Percentiles rank a stretch among this genome's conserved stretches.
Evolutionary conservation across 2,113 vertebrate genomes (phyloP).

Genomic region (Poeciliopsis prolifica): DNA sequence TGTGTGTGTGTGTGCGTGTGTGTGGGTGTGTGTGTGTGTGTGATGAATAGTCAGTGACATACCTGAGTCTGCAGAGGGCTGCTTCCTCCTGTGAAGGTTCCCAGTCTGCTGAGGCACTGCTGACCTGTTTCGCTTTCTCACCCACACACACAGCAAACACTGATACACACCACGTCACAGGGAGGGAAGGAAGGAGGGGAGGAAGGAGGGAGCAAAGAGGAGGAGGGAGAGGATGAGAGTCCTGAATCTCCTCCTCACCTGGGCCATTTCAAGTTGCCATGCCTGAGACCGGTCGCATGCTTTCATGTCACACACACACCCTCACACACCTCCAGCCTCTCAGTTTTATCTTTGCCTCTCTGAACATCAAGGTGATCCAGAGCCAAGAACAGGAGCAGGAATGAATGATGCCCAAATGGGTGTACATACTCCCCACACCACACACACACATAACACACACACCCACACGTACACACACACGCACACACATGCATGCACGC

Average conservation of each 20-base stretch:
- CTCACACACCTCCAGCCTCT: conserved; percentile 20
- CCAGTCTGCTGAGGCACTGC: conserved; percentile 58
- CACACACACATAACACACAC: conserved; percentile 31
- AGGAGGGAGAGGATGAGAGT: conserved; percentile 37
- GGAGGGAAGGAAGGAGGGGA: conserved; percentile 29
- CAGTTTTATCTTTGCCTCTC: conserved; percentile 41
- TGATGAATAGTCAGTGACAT: conserved; percentile 56
- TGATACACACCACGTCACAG: conserved; percentile 54
- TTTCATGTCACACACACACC: conserved; percentile 40
- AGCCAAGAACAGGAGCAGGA: conserved; percentile 20
- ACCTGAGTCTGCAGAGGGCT: conserved; percentile 68
- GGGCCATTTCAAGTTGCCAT: conserved; percentile 76
- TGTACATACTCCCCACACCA: conserved; percentile 25
- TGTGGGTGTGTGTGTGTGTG: conserved; percentile 17
- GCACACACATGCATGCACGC: no score
- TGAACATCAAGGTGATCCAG: conserved; percentile 50
- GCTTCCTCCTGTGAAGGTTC: conserved; percentile 65
- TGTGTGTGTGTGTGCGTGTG: conserved; percentile 30
- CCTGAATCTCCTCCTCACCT: conserved; percentile 79
- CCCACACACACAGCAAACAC: conserved; percentile 39
- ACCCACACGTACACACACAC: not conserved
- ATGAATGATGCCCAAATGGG: conserved; percentile 30
- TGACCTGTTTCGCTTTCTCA: conserved; percentile 64
- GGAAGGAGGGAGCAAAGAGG: conserved; percentile 9
- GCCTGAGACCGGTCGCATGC: conserved; percentile 45